phyloP scores from a whole-genome alignment of 1,140 invertebrate genomes.

The Parapsyche elsis region DNA sequence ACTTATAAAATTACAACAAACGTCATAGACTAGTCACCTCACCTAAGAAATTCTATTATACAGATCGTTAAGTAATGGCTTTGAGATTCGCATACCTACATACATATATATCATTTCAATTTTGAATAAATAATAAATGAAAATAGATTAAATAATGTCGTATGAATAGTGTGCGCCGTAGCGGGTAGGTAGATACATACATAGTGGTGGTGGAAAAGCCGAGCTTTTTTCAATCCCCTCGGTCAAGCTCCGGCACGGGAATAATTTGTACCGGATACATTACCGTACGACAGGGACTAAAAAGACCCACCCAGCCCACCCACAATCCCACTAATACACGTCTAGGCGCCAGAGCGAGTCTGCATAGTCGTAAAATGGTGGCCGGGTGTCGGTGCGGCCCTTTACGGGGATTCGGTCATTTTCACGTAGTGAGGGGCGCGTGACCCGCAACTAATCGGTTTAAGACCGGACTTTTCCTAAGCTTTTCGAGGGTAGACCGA shows the following conservation, averaged over 20 bases:
- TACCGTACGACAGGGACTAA: neutral
- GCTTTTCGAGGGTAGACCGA: neutral
- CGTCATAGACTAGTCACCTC: no score
- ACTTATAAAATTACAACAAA: neutral
- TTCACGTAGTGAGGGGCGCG: conserved; percentile 45
- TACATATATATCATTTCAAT: no score
- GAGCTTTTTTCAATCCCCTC: conserved; percentile 3
- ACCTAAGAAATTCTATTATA: no score
- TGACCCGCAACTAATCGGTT: conserved; percentile 53
- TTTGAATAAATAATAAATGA: no score
- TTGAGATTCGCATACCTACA: no score
- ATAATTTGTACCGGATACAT: conserved; percentile 4
- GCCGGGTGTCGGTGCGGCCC: neutral
- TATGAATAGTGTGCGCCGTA: no score
- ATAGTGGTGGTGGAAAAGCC: neutral
- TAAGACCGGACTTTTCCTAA: conserved; percentile 37
- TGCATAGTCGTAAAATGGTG: conserved; percentile 29
- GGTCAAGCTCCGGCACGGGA: neutral
- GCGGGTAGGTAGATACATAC: no score
- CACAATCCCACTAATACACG: neutral
- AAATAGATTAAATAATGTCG: no score
- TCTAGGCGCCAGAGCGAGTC: neutral
- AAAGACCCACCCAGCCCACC: neutral
- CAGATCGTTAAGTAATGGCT: no score
- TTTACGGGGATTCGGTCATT: conserved; percentile 43